These are phyloP conservation scores for Enteromius mattozi DNA, from an alignment of 2,797 vertebrate genomes.

Conservation along the genomic window DNA sequence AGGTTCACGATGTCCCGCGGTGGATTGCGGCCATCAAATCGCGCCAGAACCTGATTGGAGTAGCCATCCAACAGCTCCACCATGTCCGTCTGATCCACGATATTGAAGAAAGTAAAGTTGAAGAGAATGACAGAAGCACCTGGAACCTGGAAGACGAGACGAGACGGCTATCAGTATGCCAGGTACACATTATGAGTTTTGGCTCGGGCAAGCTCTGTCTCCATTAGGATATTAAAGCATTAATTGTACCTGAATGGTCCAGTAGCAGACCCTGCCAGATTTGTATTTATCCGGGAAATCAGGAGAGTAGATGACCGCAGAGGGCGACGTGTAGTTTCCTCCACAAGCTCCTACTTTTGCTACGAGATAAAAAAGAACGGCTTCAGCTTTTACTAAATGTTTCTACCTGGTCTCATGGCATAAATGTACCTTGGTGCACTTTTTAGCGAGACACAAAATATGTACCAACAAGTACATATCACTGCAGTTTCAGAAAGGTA, in stretches of 20 bases:
- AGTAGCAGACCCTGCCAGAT: slow-evolving; percentile 90
- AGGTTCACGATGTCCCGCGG: slow-evolving; percentile 86
- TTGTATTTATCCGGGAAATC: slow-evolving; percentile 92
- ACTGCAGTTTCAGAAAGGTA: too few relatives aligned
- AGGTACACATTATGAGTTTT: slow-evolving; percentile 2
- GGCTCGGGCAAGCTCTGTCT: not conserved
- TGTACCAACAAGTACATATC: too few relatives aligned
- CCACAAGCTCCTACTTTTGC: slow-evolving; percentile 92
- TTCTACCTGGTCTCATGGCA: too few relatives aligned
- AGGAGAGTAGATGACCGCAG: slow-evolving; percentile 92
- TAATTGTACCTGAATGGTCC: slow-evolving; percentile 84
- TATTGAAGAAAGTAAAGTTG: slow-evolving; percentile 94
- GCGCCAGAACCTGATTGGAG: slow-evolving; percentile 86
- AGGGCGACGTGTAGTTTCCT: slow-evolving; percentile 88
- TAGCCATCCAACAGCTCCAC: slow-evolving; percentile 93
- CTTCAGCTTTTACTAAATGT: not conserved
- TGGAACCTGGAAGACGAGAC: slow-evolving; percentile 69
- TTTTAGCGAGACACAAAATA: too few relatives aligned
- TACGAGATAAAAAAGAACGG: slow-evolving; percentile 66
- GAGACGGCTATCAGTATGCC: slow-evolving; percentile 4
- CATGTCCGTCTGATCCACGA: slow-evolving; percentile 94
- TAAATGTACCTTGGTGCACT: too few relatives aligned
- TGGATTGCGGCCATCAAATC: slow-evolving; percentile 87
- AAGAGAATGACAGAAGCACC: slow-evolving; percentile 88
- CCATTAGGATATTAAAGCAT: slow-evolving; percentile 32